Evolutionary conservation across 2,113 vertebrate species (phyloP), one percentile per base, ranked within the genome.

Genomic region (Rutilus rutilus): DNA sequence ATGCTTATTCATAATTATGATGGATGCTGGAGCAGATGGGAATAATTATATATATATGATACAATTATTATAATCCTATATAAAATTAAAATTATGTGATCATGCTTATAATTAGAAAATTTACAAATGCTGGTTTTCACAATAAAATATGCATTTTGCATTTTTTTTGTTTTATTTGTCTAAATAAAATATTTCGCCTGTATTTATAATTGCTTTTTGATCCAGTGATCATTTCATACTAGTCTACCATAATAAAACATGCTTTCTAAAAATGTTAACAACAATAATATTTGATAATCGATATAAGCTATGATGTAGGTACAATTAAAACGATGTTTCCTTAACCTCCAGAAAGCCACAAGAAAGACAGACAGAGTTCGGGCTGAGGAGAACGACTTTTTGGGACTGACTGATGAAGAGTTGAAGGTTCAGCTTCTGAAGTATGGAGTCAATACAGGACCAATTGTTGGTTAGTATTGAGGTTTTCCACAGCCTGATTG

Each of bases 311-410:
- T 7, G 6, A 39, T 39, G 30, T 67, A 4, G 33, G 25, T 65
- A 54, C 15, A 30, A 17, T 9, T 21, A 19, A 17, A 33, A 67
- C 14, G 17, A n/a, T 36, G 19, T 65, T 33, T 78, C 21, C 23
- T 86, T 5, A 86, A 17, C 93, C 60, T 84, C 54, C 93, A 99
- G 98, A 99, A 99, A 95, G 97, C 97, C 21, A 97, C 96, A 0
- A 98, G 94, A 90, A 99, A 99, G 93, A 98, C 97, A 1, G 98
- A 99, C 90, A 98, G 96, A 92, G 96, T 95, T 71, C 94, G 94
- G 54, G 84, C 90, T 59, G 96, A 97, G 73, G 96, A 97, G 71
- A 57, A 95, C 62, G 96, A 98, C 89, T 77, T 97, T 91, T 93
- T 96, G 15, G 96, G 97, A 12, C 93, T 99, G 83, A 95, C 94